Base-by-base conservation (phyloP, 2,113 vertebrate species). In the Etia nguti region DNA sequence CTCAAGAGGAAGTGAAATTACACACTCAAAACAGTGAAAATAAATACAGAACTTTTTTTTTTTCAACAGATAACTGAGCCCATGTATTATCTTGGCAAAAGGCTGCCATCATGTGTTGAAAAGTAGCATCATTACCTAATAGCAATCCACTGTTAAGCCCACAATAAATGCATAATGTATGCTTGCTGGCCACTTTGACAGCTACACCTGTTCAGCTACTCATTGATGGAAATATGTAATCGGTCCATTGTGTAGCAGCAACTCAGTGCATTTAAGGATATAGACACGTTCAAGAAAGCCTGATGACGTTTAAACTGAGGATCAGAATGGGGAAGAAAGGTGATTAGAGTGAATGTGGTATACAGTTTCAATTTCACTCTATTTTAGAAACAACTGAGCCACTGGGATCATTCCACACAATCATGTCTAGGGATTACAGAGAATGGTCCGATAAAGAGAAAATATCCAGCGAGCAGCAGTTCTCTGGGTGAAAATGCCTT, bases 41-140 rank as follows among this genome's bases (percentile, higher is more conserved):
- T 52, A 46, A 31, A 73, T 75, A 29, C 4, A 18, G 6, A 10
- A 13, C 12, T 15, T 0, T 62, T 80, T 15, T n/a, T 10, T 24
- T 10, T 22, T 7, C 10, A 22, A 4, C 9, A 80, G 43, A n/a
- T 26, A 26, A 57, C 75, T 59, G 3, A 87, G 24, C 9, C 41
- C 2, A 29, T 50, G 43, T 20, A 9, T 56, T 4, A 26, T 34
- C 4, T 36, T 26, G 31, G 22, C 52, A 80, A 50, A 79, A 85
- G 10, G 81, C 36, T 29, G 48, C 73, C 89, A 93, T 20, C 86
- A 26, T 79, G 88, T 92, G 86, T 79, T 85, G 16, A 87, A 81
- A 87, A 79, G 26, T 15, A 52, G 68, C 6, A 87, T n/a, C 18
- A 77, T 50, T 50, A 50, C 43, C 16, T 31, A 29, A 50, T 31